A percentile compares a stretch with the other conserved stretches of the same genome.
phyloP scores from a whole-genome alignment of 2,797 vertebrate genomes.

The Graptemys geographica region DNA sequence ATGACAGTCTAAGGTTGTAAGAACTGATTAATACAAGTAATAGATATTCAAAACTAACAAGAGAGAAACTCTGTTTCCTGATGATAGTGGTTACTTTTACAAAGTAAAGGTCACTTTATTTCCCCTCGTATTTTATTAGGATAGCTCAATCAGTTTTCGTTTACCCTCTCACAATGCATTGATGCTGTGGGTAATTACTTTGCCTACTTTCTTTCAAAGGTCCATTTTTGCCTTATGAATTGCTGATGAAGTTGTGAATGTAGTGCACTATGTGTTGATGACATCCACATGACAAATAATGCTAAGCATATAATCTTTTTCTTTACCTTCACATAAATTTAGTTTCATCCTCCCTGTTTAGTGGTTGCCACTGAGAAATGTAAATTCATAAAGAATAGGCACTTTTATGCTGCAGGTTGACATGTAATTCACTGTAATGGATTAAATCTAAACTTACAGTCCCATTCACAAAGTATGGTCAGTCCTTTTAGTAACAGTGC shows the following conservation, averaged over 20 bases:
- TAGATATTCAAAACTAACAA: neutral
- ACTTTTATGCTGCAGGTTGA: neutral
- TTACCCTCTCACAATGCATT: neutral
- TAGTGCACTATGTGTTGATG: neutral
- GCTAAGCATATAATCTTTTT: neutral
- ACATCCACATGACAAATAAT: neutral
- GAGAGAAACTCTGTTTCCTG: neutral
- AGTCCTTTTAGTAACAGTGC: slow-evolving; percentile 46
- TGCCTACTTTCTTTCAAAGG: no score
- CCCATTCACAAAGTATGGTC: slow-evolving; percentile 67
- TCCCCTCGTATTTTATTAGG: neutral
- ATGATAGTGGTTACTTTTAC: neutral
- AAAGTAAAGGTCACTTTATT: neutral
- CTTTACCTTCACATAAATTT: neutral
- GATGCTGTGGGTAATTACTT: neutral
- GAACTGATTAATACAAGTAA: neutral
- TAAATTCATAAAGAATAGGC: slow-evolving; percentile 2
- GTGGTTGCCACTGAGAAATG: slow-evolving; percentile 1
- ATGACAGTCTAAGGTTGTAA: neutral
- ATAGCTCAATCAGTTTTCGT: neutral
- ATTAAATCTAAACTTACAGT: slow-evolving; percentile 43
- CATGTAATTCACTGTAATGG: slow-evolving; percentile 32
- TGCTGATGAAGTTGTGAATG: neutral
- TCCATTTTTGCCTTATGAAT: neutral
- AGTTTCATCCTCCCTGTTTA: neutral